phyloP scores from a whole-genome alignment of 2,888 invertebrate genomes.

The Melanchra persicariae region DNA sequence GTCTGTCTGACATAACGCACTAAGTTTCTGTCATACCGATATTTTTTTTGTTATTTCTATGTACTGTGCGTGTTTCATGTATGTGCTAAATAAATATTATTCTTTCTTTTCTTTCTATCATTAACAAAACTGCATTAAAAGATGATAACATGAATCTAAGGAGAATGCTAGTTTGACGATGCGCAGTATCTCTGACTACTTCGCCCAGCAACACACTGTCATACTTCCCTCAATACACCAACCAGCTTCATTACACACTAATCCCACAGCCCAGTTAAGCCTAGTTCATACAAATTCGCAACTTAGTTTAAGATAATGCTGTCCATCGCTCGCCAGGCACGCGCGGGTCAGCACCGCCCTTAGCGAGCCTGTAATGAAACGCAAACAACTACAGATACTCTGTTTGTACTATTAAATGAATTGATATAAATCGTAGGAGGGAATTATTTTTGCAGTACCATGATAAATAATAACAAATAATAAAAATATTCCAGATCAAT shows the following conservation, averaged over 20 bases:
- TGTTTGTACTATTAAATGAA: constrained; percentile 17
- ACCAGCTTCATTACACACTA: background rate
- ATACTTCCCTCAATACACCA: background rate
- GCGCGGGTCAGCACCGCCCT: constrained; percentile 4
- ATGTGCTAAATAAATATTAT: too few species aligned
- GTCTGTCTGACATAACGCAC: too few species aligned
- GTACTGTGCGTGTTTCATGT: too few species aligned
- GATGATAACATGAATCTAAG: too few species aligned
- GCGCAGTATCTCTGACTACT: too few species aligned
- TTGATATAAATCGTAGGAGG: background rate
- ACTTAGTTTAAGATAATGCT: constrained; percentile 38
- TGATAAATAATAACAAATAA: background rate
- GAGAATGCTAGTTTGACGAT: too few species aligned
- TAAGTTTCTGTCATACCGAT: too few species aligned
- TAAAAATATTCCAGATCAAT: background rate
- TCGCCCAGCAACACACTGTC: background rate
- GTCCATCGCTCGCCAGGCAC: constrained; percentile 38
- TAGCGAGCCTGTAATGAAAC: constrained; percentile 45
- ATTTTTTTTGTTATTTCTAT: too few species aligned
- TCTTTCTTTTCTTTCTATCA: too few species aligned
- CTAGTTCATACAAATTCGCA: constrained; percentile 19
- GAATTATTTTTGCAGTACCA: background rate
- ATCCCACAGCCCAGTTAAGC: constrained; percentile 16
- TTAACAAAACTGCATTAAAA: too few species aligned
- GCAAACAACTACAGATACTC: constrained; percentile 40